Evolutionary conservation across 2,113 vertebrate species (phyloP).

Genomic region (Thermophis baileyi): DNA sequence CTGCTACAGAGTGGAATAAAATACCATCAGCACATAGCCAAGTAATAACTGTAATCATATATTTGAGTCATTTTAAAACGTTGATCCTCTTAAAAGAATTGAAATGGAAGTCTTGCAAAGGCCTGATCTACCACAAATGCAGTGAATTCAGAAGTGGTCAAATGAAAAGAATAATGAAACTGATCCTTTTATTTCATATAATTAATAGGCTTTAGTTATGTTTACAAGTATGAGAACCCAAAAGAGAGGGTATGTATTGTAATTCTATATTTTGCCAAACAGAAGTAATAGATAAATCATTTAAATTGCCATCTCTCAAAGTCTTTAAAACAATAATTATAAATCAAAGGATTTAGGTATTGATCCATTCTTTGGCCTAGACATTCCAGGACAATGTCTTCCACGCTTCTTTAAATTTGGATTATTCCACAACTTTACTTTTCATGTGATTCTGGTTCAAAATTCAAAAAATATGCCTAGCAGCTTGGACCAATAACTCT

Average conservation of each 20-base stretch:
- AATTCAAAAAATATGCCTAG: background rate
- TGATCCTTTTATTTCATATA: slow-evolving; percentile 62
- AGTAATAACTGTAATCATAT: slow-evolving; percentile 59
- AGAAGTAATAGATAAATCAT: background rate
- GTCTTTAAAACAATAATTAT: background rate
- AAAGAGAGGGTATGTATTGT: background rate
- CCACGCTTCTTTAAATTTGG: background rate
- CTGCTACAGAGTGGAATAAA: slow-evolving; percentile 13
- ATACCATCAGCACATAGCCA: slow-evolving; percentile 10
- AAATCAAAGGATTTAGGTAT: background rate
- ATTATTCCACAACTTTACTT: background rate
- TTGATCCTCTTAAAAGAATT: slow-evolving; percentile 61
- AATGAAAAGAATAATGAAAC: slow-evolving; percentile 58
- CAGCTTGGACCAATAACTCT: background rate
- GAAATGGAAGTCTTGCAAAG: slow-evolving; percentile 50
- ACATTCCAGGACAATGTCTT: background rate
- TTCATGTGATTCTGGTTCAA: background rate
- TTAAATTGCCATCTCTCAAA: background rate
- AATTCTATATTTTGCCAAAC: background rate
- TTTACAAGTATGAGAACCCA: slow-evolving; percentile 44
- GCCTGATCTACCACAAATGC: slow-evolving; percentile 42
- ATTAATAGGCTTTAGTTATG: slow-evolving; percentile 53
- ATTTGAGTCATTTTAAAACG: slow-evolving; percentile 58
- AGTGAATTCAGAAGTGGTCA: slow-evolving; percentile 51
- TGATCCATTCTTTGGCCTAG: background rate